Evolutionary conservation across 2,113 vertebrate species (phyloP), one percentile per base, ranked within the genome.

Genomic region (Nothobranchius furzeri): DNA sequence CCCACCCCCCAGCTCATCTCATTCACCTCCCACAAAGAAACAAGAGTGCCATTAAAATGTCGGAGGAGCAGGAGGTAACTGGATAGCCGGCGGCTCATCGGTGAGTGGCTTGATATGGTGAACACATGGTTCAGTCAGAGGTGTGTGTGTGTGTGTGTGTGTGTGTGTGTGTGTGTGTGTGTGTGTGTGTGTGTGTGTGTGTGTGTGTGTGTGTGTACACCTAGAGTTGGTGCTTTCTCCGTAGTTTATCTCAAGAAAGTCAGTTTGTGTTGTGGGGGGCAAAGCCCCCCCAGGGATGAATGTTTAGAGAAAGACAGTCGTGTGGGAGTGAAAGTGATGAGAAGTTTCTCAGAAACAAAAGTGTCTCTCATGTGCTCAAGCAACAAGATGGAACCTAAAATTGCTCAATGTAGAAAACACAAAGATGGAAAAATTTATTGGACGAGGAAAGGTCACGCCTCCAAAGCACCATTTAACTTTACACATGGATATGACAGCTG

Each of bases 71-170:
- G 72, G 67, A 58, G 79, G 79, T 67, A 68, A 76, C 73, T 73
- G 83, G 84, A 71, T 75, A 79, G 85, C 88, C 84, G 58, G 72
- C 68, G 82, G 89, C 84, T 68, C 50, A 10, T 78, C 75, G 83
- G 65, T 60, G 64, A 89, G 84, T 70, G 68, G 84, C 70, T 90
- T 58, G 3, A 89, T 78, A 84, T 92, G 92, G 91, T 91, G 83
- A 91, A 88, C 90, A 91, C 88, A 81, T 86, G 84, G 77, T 82
- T 80, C 60, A 74, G 71, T 71, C 6, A 55, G 67, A 52, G 51
- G 47, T 59, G 40, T 42, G 55, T 43, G 15, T 64, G 75, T 24
- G 60, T 60, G 64, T 58, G 73, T 48, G 54, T 70, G 73, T 57
- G 20, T 20, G 20, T 1, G 20, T 1, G 20, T 20, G 20, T 20